Conservation (phyloP, 2,888 invertebrate genomes). For the Cheilosia variabilis region DNA sequence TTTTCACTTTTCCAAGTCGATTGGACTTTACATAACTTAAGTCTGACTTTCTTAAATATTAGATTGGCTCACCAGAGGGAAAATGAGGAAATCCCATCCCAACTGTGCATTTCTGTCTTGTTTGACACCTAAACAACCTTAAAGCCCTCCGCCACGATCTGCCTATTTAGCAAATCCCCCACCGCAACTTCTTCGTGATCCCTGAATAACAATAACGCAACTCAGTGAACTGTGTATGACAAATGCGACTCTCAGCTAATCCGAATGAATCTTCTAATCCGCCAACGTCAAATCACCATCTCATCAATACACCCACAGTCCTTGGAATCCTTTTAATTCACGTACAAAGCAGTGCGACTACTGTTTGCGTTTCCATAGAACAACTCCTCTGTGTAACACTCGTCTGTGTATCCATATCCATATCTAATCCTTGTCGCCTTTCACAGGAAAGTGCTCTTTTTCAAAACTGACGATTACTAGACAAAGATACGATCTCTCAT, state of each 20-base stretch:
- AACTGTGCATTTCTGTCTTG: too few species aligned
- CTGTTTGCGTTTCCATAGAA: neutral
- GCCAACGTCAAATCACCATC: neutral
- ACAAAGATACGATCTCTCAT: slow-evolving; percentile 6
- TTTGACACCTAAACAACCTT: too few species aligned
- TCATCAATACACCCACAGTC: neutral
- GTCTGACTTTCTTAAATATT: too few species aligned
- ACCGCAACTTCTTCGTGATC: neutral
- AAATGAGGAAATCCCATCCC: too few species aligned
- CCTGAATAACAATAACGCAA: neutral
- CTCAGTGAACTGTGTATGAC: neutral
- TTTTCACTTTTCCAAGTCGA: too few species aligned
- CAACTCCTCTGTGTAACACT: neutral
- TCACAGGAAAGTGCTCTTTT: slow-evolving; percentile 7
- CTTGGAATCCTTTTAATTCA: neutral
- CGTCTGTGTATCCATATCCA: neutral
- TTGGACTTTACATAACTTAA: too few species aligned
- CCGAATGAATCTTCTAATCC: slow-evolving; percentile 13
- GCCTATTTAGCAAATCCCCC: neutral
- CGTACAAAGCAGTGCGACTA: too few species aligned
- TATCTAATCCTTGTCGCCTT: neutral
- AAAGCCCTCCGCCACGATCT: neutral
- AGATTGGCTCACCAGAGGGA: too few species aligned
- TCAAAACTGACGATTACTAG: slow-evolving; percentile 11
- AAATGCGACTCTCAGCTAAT: neutral